Evolutionary conservation across 1,140 invertebrate genomes (phyloP).

Genomic region (Lucilia cuprina): DNA sequence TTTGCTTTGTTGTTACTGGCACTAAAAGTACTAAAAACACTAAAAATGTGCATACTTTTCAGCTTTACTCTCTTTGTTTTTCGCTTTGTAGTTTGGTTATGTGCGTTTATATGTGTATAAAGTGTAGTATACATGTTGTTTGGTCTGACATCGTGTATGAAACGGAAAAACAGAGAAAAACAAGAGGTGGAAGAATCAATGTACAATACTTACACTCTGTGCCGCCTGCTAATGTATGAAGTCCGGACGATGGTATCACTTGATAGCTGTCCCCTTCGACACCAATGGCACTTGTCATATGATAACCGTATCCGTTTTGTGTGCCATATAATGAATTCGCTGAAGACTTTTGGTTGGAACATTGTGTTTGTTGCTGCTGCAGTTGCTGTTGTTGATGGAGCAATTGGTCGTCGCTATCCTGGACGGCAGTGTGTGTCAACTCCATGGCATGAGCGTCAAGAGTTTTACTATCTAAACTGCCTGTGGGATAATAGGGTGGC

Average conservation of each 20-base stretch:
- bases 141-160: neutral
- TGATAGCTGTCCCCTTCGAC: slow-evolving; percentile 59
- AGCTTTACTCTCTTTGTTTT: neutral
- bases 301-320: slow-evolving; percentile 59
- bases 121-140: neutral
- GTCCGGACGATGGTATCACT: slow-evolving; percentile 53
- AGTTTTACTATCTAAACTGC: slow-evolving; percentile 54
- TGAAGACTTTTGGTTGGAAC: slow-evolving; percentile 42
- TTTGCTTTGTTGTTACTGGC: neutral
- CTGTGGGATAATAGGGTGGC: slow-evolving; percentile 56
- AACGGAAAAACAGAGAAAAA: neutral
- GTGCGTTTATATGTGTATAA: neutral
- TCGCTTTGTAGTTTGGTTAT: neutral
- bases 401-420: slow-evolving; percentile 57
- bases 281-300: slow-evolving; percentile 61
- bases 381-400: slow-evolving; percentile 46
- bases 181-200: neutral
- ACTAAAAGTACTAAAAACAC: too few species aligned
- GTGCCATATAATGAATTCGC: slow-evolving; percentile 48
- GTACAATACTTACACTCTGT: slow-evolving; percentile 39
- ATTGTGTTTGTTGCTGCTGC: slow-evolving; percentile 45
- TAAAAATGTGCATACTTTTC: too few species aligned
- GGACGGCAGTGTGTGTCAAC: slow-evolving; percentile 53
- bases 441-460: slow-evolving; percentile 51
- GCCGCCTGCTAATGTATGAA: slow-evolving; percentile 33